A percentile compares a stretch with the other conserved stretches of the same genome.
These are phyloP conservation scores for Heliconius nattereri DNA, from an alignment of 1,140 invertebrate genomes.

Conservation along the genomic window DNA sequence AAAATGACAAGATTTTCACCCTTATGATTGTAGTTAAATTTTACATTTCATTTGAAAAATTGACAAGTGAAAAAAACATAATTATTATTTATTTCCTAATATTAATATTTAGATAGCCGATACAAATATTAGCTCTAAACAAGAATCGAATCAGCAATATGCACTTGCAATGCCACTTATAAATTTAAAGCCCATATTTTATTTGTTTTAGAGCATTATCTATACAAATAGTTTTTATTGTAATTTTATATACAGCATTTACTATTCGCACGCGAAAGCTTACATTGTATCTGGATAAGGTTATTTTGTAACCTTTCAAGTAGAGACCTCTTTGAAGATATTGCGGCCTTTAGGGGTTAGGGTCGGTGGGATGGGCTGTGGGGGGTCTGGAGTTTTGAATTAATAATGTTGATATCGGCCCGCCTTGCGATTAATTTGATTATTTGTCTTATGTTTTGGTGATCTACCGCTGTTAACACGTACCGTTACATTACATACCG, in stretches of 20 bases:
- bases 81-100: no score
- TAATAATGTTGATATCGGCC: constrained; percentile 79
- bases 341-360: constrained; percentile 47
- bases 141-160: not conserved
- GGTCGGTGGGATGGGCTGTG: constrained; percentile 41
- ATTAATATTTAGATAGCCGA: not conserved
- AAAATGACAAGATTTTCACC: no score
- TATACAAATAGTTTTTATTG: not conserved
- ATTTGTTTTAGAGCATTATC: no score
- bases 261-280: constrained; percentile 13
- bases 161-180: not conserved
- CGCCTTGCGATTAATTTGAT: constrained; percentile 77
- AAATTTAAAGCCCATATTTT: no score
- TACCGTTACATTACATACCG: constrained; percentile 23
- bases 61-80: no score
- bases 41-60: no score
- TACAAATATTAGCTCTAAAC: not conserved
- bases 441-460: constrained; percentile 64
- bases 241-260: not conserved
- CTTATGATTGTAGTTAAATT: no score
- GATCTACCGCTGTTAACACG: constrained; percentile 36
- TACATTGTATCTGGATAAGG: constrained; percentile 35
- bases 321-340: constrained; percentile 49
- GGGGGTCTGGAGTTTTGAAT: constrained; percentile 61
- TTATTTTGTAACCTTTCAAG: constrained; percentile 49